These are phyloP conservation scores for Elachura formosa DNA, from an alignment of 2,113 vertebrate genomes.

Conservation along the genomic window DNA sequence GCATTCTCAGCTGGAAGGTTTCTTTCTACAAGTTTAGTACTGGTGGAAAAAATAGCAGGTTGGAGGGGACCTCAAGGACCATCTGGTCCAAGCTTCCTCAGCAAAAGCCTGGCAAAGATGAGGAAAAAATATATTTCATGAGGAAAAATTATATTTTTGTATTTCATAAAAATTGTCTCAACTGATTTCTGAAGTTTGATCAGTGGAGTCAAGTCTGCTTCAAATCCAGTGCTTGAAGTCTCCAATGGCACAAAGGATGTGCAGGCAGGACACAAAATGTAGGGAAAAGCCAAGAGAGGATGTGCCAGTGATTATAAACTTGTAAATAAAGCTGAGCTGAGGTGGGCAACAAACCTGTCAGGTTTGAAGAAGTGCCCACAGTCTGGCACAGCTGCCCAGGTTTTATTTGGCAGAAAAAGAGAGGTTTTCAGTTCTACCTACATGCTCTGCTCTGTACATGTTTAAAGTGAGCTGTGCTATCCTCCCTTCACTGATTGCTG, in stretches of 20 bases:
- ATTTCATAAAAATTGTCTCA: not conserved
- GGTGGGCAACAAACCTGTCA: not conserved
- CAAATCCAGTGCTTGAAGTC: too few relatives aligned
- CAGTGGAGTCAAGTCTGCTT: not conserved
- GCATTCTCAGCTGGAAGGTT: rapidly evolving
- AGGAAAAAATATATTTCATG: not conserved
- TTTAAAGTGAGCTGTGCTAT: not conserved
- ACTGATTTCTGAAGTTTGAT: not conserved
- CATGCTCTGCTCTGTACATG: rapidly evolving
- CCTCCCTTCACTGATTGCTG: not conserved
- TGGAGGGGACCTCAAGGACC: not conserved
- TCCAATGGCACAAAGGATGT: not conserved
- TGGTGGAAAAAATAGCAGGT: not conserved
- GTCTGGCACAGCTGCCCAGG: not conserved
- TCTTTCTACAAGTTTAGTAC: not conserved
- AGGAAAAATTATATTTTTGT: rapidly evolving
- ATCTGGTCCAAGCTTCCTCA: not conserved
- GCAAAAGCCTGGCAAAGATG: not conserved
- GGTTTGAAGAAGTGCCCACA: rapidly evolving
- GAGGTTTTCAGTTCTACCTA: rapidly evolving
- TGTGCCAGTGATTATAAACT: not conserved
- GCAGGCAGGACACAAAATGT: not conserved
- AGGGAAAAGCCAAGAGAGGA: rapidly evolving
- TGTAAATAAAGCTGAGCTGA: not conserved
- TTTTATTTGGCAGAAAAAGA: rapidly evolving